Percentiles rank a stretch among this genome's conserved stretches.
Conservation (phyloP, 1,140 invertebrate species). For the Pogonomyrmex californicus region DNA sequence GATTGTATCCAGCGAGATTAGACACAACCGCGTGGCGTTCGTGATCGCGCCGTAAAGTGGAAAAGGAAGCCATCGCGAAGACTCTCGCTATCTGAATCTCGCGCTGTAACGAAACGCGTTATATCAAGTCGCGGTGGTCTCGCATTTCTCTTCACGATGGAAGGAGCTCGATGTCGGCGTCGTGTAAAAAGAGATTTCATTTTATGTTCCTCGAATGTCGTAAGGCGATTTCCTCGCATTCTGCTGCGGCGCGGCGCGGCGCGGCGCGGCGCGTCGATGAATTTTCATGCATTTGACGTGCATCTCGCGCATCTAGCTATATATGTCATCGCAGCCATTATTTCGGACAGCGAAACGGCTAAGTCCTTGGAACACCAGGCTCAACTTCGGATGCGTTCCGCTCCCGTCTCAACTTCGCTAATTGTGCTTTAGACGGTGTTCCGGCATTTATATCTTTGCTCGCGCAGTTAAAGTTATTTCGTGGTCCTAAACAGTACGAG, state of each 20-base stretch:
- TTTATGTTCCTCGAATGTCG: background rate
- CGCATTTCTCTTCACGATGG: background rate
- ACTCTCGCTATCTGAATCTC: background rate
- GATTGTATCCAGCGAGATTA: conserved; percentile 11
- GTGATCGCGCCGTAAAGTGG: background rate
- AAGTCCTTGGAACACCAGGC: conserved; percentile 75
- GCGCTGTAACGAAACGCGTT: background rate
- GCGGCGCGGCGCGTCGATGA: conserved; percentile 2
- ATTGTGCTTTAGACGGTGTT: conserved; percentile 73
- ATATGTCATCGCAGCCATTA: conserved; percentile 39
- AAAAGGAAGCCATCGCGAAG: background rate
- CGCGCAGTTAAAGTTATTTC: conserved; percentile 50
- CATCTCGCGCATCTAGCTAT: conserved; percentile 6
- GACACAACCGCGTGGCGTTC: background rate
- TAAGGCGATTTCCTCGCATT: background rate
- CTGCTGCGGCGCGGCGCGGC: background rate
- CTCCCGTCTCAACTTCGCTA: conserved; percentile 76
- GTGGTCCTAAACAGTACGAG: conserved; percentile 31
- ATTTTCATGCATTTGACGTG: conserved; percentile 15
- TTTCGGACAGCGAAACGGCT: conserved; percentile 74
- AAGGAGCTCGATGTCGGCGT: background rate
- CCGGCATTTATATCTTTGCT: conserved; percentile 60
- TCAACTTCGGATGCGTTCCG: conserved; percentile 65
- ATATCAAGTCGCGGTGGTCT: background rate
- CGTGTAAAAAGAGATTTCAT: background rate